Percentiles rank a stretch among this genome's conserved stretches.
phyloP scores from a whole-genome alignment of 2,113 vertebrate species.

The Pipa parva region DNA sequence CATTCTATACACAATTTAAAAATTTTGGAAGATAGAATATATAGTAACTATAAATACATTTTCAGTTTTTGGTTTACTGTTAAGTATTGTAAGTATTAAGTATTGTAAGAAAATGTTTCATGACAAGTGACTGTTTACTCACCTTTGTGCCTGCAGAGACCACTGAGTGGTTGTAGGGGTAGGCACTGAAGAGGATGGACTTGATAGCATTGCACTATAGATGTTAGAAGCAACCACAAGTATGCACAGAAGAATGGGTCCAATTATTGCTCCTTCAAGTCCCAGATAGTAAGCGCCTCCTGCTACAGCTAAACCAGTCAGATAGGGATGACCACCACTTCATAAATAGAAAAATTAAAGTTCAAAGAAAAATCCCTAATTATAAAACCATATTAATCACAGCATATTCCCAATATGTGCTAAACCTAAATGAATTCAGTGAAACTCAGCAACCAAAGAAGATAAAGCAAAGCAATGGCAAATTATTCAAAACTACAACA shows the following conservation, averaged over 20 bases:
- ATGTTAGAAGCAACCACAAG: constrained; percentile 96
- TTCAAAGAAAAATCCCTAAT: constrained; percentile 9
- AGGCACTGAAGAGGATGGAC: constrained; percentile 78
- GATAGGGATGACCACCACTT: constrained; percentile 93
- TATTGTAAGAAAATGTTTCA: no score
- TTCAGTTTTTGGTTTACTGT: no score
- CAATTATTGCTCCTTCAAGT: constrained; percentile 94
- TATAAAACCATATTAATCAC: no score
- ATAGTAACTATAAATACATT: no score
- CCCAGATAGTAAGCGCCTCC: constrained; percentile 94
- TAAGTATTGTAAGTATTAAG: no score
- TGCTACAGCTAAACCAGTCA: constrained; percentile 92
- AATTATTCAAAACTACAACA: no score
- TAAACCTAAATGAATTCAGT: no score
- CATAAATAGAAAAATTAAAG: constrained; percentile 14
- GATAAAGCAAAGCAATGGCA: no score
- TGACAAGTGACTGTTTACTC: constrained; percentile 38
- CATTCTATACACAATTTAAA: background rate
- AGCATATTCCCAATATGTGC: no score
- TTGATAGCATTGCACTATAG: constrained; percentile 96
- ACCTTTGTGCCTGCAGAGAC: constrained; percentile 74
- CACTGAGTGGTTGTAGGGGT: constrained; percentile 78
- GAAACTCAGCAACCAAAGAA: no score
- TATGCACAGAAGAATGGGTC: constrained; percentile 94
- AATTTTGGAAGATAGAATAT: background rate